Conservation (phyloP, 1,140 invertebrate species). For the Hirudo medicinalis region DNA sequence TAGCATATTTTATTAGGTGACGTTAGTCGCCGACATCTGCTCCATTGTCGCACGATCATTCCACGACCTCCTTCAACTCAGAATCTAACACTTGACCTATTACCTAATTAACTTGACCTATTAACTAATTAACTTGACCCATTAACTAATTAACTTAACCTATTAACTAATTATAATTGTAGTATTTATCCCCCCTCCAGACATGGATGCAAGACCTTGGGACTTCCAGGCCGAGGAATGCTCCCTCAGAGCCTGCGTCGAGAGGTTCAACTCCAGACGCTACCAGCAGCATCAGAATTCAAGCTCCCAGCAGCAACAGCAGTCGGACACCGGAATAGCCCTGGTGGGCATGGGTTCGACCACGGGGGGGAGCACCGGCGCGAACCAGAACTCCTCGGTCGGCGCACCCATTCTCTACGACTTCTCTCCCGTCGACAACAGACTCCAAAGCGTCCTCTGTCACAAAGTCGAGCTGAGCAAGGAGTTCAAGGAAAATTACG, state of each 20-base stretch:
- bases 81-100: background rate
- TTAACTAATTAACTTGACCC: background rate
- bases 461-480: constrained; percentile 63
- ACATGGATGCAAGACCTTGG: constrained; percentile 91
- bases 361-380: constrained; percentile 24
- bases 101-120: background rate
- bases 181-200: constrained; percentile 39
- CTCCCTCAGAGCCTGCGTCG: constrained; percentile 75
- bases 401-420: constrained; percentile 43
- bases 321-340: background rate
- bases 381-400: constrained; percentile 21
- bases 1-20: no score
- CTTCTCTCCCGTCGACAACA: constrained; percentile 70
- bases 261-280: constrained; percentile 83
- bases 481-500: constrained; percentile 91
- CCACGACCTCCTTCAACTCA: background rate
- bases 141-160: background rate
- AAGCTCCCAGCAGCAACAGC: background rate
- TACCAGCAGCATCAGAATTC: constrained; percentile 46
- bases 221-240: constrained; percentile 98
- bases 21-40: no score
- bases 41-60: no score
- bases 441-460: constrained; percentile 67
- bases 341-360: background rate
- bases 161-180: background rate